Evolutionary conservation across 1,140 invertebrate species (phyloP).

Genomic region (Acromyrmex echinatior): DNA sequence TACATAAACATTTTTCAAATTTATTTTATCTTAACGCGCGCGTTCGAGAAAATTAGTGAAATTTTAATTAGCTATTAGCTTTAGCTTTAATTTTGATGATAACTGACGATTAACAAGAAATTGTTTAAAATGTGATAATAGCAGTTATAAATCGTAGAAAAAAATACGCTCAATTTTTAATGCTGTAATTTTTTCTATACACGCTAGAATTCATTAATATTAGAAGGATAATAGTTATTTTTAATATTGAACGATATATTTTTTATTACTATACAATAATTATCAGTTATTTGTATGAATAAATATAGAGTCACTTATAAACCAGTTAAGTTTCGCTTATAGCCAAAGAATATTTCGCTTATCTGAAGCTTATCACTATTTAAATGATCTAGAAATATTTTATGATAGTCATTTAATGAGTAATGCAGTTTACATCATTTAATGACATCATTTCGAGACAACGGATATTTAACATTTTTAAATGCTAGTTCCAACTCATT

Average conservation of each 20-base stretch:
- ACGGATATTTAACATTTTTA: neutral
- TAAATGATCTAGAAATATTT: constrained; percentile 1
- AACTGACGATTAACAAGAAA: neutral
- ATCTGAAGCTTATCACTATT: constrained; percentile 11
- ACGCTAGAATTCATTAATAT: neutral
- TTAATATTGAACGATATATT: no score
- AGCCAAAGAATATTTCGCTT: neutral
- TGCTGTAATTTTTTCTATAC: neutral
- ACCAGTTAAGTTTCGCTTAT: neutral
- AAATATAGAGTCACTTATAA: no score
- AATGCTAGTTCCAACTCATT: no score
- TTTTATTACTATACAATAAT: no score
- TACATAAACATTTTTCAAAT: neutral
- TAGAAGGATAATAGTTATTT: neutral
- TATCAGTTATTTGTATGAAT: no score
- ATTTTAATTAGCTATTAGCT: neutral
- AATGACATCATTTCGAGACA: neutral
- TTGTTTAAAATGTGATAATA: neutral
- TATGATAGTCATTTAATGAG: neutral
- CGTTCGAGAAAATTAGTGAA: neutral
- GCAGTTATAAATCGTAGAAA: neutral
- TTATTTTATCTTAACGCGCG: neutral
- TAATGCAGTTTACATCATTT: neutral
- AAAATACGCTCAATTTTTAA: neutral
- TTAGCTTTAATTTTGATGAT: neutral